These are phyloP conservation scores for Ennomos erosarius DNA, from an alignment of 2,888 invertebrate species.

Conservation along the genomic window DNA sequence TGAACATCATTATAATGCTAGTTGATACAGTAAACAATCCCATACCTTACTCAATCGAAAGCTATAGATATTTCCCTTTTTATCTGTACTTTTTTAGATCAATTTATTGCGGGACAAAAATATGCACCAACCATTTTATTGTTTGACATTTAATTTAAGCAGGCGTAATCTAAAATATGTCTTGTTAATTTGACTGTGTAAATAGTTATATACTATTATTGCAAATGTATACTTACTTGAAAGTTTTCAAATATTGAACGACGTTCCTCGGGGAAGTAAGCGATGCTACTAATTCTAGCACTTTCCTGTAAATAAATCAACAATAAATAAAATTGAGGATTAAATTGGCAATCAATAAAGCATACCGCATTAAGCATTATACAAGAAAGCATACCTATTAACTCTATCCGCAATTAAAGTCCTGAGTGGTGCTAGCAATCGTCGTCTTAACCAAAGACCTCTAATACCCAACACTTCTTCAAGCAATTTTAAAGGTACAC, in stretches of 20 bases:
- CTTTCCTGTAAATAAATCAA: constrained; percentile 84
- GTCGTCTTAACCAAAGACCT: constrained; percentile 72
- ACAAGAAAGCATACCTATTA: constrained; percentile 61
- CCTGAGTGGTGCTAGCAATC: constrained; percentile 71
- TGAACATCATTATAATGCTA: too few species aligned
- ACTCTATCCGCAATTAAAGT: constrained; percentile 77
- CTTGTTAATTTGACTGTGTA: neutral
- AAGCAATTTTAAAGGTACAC: constrained; percentile 68
- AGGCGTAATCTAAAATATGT: too few species aligned
- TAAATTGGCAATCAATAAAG: neutral
- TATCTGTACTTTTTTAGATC: too few species aligned
- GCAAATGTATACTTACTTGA: constrained; percentile 87
- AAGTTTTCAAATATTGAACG: constrained; percentile 92
- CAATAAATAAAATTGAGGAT: neutral
- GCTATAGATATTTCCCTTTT: too few species aligned
- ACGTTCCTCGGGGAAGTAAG: constrained; percentile 95
- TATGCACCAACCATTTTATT: too few species aligned
- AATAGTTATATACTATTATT: neutral
- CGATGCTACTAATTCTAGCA: constrained; percentile 94
- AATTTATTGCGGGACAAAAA: too few species aligned
- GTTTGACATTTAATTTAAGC: too few species aligned
- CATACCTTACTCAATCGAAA: too few species aligned
- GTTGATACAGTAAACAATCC: too few species aligned
- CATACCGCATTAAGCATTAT: neutral
- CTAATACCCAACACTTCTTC: constrained; percentile 77